phyloP scores from a whole-genome alignment of 1,140 invertebrate genomes.

The Brachionus koreanus region DNA sequence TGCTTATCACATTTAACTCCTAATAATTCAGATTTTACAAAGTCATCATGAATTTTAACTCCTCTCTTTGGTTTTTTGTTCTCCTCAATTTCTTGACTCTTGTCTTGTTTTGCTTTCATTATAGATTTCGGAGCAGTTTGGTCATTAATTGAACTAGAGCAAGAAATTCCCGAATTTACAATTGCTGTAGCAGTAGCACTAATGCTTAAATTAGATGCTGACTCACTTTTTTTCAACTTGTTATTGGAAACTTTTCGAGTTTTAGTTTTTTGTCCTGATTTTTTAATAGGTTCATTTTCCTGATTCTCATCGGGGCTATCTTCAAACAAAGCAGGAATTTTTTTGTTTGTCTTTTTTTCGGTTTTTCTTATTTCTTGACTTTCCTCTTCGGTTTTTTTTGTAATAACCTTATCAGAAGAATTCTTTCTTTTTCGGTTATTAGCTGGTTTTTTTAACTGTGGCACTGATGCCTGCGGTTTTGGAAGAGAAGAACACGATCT shows the following conservation, averaged over 20 bases:
- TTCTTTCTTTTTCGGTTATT: neutral
- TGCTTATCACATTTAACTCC: slow-evolving; percentile 9
- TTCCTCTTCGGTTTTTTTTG: neutral
- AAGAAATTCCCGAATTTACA: neutral
- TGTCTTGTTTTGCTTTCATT: slow-evolving; percentile 6
- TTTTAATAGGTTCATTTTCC: neutral
- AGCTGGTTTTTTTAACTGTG: neutral
- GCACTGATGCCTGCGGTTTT: neutral
- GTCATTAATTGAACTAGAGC: neutral
- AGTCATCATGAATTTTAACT: neutral
- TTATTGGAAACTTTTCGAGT: neutral
- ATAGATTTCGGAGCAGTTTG: neutral
- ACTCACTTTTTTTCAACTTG: neutral
- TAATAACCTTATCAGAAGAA: neutral
- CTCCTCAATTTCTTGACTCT: neutral
- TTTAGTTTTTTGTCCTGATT: neutral
- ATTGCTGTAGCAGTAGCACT: slow-evolving; percentile 9
- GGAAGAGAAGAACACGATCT: neutral
- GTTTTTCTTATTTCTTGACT: neutral
- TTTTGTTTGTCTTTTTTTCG: neutral
- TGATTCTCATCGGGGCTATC: slow-evolving; percentile 24
- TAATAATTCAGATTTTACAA: neutral
- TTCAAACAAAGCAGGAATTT: slow-evolving; percentile 11
- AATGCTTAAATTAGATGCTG: neutral
- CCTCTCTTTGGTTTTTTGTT: slow-evolving; percentile 8